Conservation (phyloP, 2,888 invertebrate species). For the Troglohyphantes excavatus region DNA sequence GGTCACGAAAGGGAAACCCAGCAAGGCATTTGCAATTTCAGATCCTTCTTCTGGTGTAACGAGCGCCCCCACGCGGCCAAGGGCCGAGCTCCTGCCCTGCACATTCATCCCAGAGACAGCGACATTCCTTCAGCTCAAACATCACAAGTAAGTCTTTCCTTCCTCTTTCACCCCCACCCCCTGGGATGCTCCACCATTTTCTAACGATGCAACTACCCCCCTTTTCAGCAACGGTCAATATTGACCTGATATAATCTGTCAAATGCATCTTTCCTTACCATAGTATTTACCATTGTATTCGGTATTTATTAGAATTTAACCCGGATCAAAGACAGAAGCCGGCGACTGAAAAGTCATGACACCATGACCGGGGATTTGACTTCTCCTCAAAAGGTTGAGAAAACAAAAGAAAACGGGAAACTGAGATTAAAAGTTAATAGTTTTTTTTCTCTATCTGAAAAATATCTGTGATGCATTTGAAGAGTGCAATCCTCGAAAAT, state of each 20-base stretch:
- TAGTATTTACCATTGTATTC: background rate
- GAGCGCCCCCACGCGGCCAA: background rate
- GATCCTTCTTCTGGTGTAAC: background rate
- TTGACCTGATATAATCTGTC: background rate
- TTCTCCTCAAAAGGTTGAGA: too few relatives aligned
- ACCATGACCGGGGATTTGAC: background rate
- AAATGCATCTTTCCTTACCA: background rate
- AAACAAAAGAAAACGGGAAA: too few relatives aligned
- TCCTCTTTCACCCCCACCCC: background rate
- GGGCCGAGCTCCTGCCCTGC: background rate
- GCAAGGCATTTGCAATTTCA: background rate
- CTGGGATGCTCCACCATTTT: background rate
- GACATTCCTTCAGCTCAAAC: constrained; percentile 7
- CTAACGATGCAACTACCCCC: background rate
- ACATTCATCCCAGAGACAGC: background rate
- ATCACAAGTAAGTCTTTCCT: background rate
- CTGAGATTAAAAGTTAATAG: too few relatives aligned
- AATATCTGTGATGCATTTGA: background rate
- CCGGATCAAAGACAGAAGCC: background rate
- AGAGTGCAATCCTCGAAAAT: background rate
- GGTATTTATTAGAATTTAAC: background rate
- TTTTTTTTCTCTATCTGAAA: background rate
- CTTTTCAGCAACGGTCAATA: background rate
- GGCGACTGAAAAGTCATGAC: background rate
- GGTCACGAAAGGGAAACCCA: background rate